These are phyloP conservation scores for Adelges cooleyi DNA, from an alignment of 1,140 invertebrate genomes.

Conservation along the genomic window DNA sequence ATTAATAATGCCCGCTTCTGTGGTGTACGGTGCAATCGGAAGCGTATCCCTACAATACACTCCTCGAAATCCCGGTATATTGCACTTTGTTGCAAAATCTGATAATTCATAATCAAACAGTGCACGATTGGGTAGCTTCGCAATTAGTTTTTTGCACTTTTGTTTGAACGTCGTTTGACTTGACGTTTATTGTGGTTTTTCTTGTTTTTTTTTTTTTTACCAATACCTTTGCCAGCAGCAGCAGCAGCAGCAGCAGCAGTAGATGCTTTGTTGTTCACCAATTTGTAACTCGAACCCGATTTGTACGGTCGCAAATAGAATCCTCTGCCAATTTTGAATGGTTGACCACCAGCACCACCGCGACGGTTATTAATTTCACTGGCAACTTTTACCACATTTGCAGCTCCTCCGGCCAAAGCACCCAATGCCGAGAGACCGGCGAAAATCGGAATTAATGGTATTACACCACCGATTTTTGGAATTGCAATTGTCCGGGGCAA, in stretches of 20 bases:
- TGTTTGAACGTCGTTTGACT: background rate
- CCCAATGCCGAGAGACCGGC: background rate
- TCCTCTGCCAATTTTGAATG: background rate
- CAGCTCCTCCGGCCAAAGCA: background rate
- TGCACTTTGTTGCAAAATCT: background rate
- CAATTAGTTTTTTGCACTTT: background rate
- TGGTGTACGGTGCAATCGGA: conserved; percentile 31
- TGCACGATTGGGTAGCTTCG: background rate
- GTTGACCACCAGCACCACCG: no score
- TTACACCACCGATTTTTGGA: background rate
- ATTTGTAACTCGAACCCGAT: no score
- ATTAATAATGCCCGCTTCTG: conserved; percentile 36
- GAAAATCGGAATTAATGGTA: background rate
- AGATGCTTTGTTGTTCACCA: no score
- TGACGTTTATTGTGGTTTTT: no score
- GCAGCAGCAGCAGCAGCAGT: no score
- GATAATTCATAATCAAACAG: no score
- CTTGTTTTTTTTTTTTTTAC: no score
- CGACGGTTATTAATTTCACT: no score
- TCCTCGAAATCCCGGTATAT: conserved; percentile 29
- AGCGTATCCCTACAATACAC: conserved; percentile 31
- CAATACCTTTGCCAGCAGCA: no score
- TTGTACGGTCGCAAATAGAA: background rate
- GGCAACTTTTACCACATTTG: background rate
- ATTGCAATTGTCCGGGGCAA: background rate